phyloP scores from a whole-genome alignment of 2,888 invertebrate genomes.

The Ophion slaviceki region DNA sequence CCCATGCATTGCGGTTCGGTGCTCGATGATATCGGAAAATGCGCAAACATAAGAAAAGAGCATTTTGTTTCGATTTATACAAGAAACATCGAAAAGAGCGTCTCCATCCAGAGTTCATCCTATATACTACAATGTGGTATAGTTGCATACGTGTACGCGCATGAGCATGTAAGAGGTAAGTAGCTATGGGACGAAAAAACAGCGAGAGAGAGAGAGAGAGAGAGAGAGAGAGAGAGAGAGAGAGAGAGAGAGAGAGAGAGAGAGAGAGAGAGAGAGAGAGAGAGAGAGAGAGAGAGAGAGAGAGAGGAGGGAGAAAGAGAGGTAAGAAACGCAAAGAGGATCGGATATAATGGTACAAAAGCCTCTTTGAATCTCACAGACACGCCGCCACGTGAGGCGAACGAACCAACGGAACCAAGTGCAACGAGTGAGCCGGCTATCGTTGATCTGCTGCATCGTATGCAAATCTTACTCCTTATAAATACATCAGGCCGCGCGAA shows the following conservation, averaged over 20 bases:
- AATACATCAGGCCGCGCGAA: slow-evolving; percentile 82
- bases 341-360: slow-evolving; percentile 74
- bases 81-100: slow-evolving; percentile 27
- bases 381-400: slow-evolving; percentile 65
- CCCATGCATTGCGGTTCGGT: neutral
- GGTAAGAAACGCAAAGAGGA: slow-evolving; percentile 58
- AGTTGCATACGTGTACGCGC: slow-evolving; percentile 24
- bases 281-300: slow-evolving; percentile 57
- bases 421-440: slow-evolving; percentile 71
- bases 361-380: slow-evolving; percentile 72
- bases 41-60: slow-evolving; percentile 25
- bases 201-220: slow-evolving; percentile 65
- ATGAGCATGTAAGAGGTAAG: slow-evolving; percentile 27
- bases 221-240: slow-evolving; percentile 53
- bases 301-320: slow-evolving; percentile 55
- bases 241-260: slow-evolving; percentile 54
- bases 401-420: slow-evolving; percentile 61
- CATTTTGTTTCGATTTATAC: slow-evolving; percentile 42
- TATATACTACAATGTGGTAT: slow-evolving; percentile 34
- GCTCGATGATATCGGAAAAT: slow-evolving; percentile 25
- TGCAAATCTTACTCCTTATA: slow-evolving; percentile 83
- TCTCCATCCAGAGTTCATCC: slow-evolving; percentile 39
- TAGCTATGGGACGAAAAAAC: slow-evolving; percentile 49
- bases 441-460: slow-evolving; percentile 81
- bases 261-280: slow-evolving; percentile 58